Base-by-base conservation (phyloP, 2,888 invertebrate genomes). In the Perithous albicinctus region DNA sequence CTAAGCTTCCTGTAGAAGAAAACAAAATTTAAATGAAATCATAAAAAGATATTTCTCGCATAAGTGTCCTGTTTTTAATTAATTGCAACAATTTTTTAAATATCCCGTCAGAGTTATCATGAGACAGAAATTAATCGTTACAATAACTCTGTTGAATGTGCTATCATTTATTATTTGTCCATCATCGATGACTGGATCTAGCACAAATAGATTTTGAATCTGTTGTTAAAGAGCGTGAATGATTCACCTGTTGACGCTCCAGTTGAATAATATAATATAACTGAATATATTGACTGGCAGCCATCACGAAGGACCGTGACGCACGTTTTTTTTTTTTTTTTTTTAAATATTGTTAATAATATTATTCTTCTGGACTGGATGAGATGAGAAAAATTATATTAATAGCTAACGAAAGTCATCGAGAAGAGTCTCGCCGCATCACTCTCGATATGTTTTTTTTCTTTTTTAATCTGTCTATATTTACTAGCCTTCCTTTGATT, bases 341-440 rank as follows among this genome's bases (percentile, higher is more conserved):
- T 51, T 26, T 51, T 23, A n/a, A n/a, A n/a, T 54, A 29, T 54
- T 12, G 1, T 56, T 29, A n/a, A 15, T 56, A 15, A 29, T 41
- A 46, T 18, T 35, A 51, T 43, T 67, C 59, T 15, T 41, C 32
- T 70, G 67, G 54, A 35, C 46, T 26, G 35, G 72, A 46, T 67
- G 20, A 15, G 54, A 79, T 61, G 76, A 76, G 82, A 72, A 75
- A 70, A 78, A 79, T 67, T 35, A 67, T 79, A 82, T 76, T 72
- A 72, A 82, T 79, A 76, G 54, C 78, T 35, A 74, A 59, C 75
- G 48, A 78, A 78, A 70, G 51, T 78, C 64, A 75, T 78, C 56
- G 48, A 35, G 63, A 63, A 18, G 69, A 56, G 54, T 29, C 32
- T 41, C 56, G 15, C 72, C 66, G 59, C 51, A 66, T 67, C 66